These are phyloP conservation scores for Cynaeus angustus DNA, from an alignment of 2,888 invertebrate species.

Conservation along the genomic window DNA sequence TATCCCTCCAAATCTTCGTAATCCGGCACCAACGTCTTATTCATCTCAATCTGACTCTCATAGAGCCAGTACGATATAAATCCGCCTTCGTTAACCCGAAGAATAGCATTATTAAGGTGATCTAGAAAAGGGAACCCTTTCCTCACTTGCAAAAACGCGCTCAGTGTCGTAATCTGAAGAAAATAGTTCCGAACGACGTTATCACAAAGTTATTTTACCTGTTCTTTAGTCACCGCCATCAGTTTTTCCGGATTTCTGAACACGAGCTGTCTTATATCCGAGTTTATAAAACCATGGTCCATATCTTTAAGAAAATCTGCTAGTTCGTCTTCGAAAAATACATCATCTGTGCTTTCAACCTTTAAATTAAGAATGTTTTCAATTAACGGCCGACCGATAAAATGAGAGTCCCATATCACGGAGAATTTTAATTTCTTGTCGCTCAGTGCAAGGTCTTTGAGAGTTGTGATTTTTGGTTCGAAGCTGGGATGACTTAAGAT, in stretches of 20 bases:
- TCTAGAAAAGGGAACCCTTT: neutral
- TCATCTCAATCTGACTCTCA: neutral
- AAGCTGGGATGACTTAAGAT: slow-evolving; percentile 11
- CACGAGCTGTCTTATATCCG: neutral
- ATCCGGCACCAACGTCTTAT: neutral
- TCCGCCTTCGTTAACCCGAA: neutral
- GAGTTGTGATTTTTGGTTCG: slow-evolving; percentile 15
- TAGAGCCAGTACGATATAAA: neutral
- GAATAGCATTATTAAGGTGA: neutral
- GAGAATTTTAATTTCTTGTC: neutral
- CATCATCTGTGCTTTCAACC: neutral
- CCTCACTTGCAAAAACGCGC: neutral
- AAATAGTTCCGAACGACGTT: too few species aligned
- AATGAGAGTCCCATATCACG: neutral
- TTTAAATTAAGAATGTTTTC: neutral
- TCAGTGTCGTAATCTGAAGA: too few species aligned
- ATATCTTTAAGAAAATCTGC: slow-evolving; percentile 14
- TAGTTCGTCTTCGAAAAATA: neutral
- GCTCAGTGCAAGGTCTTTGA: slow-evolving; percentile 1
- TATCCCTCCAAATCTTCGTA: neutral
- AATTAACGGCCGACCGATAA: neutral
- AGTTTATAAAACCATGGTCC: slow-evolving; percentile 13
- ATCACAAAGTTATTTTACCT: neutral
- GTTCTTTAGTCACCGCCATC: slow-evolving; percentile 16
- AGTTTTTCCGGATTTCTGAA: slow-evolving; percentile 2